phyloP scores from a whole-genome alignment of 2,113 vertebrate genomes.

The Gasterosteus aculeatus region DNA sequence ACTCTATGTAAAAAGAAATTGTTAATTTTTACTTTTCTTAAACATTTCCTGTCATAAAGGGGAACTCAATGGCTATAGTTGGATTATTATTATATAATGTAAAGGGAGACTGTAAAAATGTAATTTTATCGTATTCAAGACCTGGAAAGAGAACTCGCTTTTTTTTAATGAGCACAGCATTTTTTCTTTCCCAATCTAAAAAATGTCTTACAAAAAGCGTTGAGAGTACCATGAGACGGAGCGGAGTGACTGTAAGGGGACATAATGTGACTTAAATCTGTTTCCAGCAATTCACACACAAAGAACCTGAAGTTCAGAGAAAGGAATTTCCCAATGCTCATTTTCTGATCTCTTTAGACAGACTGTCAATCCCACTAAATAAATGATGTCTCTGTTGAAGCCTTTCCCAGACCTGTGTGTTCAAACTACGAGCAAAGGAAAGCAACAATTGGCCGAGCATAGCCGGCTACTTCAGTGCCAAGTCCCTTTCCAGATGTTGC shows the following conservation, averaged over 20 bases:
- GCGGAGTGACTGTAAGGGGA: not conserved
- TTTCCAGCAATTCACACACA: not conserved
- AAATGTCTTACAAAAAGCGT: not conserved
- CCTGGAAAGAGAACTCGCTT: not conserved
- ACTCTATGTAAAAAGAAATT: not conserved
- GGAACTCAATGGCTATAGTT: not conserved
- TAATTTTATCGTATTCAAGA: not conserved
- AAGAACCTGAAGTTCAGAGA: not conserved
- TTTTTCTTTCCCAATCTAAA: not conserved
- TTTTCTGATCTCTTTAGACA: not conserved
- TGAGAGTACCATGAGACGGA: not conserved
- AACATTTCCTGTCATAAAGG: not conserved
- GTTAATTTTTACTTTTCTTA: not conserved
- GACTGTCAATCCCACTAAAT: conserved; percentile 3
- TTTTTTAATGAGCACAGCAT: not conserved
- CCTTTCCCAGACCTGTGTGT: not conserved
- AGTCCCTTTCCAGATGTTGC: not conserved
- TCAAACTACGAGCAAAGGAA: not conserved
- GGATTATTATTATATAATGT: not conserved
- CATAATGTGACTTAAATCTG: not conserved
- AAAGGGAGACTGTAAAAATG: not conserved
- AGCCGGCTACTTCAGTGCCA: not conserved
- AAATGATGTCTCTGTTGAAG: not conserved
- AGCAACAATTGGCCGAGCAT: not conserved
- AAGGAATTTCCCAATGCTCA: not conserved